Percentiles rank a stretch among this genome's conserved stretches.
Evolutionary conservation across 2,797 vertebrate genomes (phyloP).

Genomic region (Diglossa cyanea): DNA sequence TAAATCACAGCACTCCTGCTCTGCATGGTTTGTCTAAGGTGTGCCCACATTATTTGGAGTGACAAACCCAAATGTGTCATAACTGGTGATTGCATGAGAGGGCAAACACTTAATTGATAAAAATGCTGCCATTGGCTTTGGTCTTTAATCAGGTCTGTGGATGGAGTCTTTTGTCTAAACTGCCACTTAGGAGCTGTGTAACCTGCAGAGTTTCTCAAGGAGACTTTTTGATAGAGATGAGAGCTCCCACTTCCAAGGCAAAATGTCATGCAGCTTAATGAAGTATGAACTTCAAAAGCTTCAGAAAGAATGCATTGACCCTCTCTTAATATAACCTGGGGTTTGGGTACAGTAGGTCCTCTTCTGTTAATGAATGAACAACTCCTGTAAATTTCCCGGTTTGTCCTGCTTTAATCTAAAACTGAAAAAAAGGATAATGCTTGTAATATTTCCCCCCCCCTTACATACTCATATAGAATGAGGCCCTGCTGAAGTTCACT

Average conservation of each 20-base stretch:
- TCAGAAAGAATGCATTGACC: slow-evolving; percentile 23
- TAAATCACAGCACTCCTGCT: slow-evolving; percentile 40
- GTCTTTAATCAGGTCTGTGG: slow-evolving; percentile 53
- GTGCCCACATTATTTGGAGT: slow-evolving; percentile 6
- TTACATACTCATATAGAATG: background rate
- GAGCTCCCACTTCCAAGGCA: slow-evolving; percentile 20
- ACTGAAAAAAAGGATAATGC: background rate
- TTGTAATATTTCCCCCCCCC: background rate
- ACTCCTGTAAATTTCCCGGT: background rate
- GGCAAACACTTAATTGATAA: slow-evolving; percentile 59
- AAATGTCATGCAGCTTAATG: slow-evolving; percentile 19
- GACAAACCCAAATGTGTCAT: slow-evolving; percentile 41
- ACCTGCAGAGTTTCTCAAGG: slow-evolving; percentile 41
- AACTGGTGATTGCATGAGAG: slow-evolving; percentile 45
- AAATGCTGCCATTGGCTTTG: slow-evolving; percentile 31
- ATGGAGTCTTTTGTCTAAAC: slow-evolving; percentile 44
- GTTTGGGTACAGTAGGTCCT: slow-evolving; percentile 15
- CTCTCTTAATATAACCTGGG: slow-evolving; percentile 12
- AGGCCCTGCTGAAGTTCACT: background rate
- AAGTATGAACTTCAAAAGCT: slow-evolving; percentile 54
- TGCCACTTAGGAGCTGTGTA: slow-evolving; percentile 14
- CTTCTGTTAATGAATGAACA: slow-evolving; percentile 44
- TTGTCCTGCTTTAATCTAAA: background rate
- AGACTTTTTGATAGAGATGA: slow-evolving; percentile 51
- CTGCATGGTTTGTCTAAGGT: slow-evolving; percentile 42